Evolutionary conservation across 2,113 vertebrate genomes (phyloP).

Genomic region (Bufo bufo): DNA sequence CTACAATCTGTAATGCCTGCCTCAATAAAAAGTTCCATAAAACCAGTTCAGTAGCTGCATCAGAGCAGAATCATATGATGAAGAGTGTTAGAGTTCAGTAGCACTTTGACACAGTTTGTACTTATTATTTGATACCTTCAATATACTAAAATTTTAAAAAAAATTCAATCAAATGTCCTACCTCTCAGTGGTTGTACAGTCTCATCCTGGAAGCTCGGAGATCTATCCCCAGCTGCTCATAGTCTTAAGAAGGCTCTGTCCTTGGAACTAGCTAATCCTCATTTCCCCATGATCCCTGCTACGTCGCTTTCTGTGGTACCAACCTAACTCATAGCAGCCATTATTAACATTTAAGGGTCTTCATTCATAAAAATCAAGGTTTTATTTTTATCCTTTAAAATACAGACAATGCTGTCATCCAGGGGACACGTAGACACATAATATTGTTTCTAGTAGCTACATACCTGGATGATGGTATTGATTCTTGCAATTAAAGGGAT

Average conservation of each 20-base stretch:
- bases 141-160: constrained; percentile 4
- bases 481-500: neutral
- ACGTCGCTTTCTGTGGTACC: constrained; percentile 12
- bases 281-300: constrained; percentile 50
- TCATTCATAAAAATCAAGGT: neutral
- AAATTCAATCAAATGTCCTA: constrained; percentile 31
- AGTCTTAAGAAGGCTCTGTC: constrained; percentile 53
- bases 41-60: neutral
- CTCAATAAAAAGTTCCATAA: neutral
- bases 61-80: neutral
- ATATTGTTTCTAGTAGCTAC: neutral
- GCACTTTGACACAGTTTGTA: neutral
- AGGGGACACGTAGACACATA: neutral
- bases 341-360: neutral
- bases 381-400: neutral
- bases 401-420: neutral
- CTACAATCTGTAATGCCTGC: neutral
- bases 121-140: neutral
- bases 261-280: constrained; percentile 55
- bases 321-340: neutral
- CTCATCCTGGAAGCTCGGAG: constrained; percentile 49
- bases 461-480: neutral
- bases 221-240: constrained; percentile 48
- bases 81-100: neutral
- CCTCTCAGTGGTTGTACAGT: constrained; percentile 51